Evolutionary conservation across 2,888 invertebrate genomes (phyloP).

Genomic region (Endotricha flammealis): DNA sequence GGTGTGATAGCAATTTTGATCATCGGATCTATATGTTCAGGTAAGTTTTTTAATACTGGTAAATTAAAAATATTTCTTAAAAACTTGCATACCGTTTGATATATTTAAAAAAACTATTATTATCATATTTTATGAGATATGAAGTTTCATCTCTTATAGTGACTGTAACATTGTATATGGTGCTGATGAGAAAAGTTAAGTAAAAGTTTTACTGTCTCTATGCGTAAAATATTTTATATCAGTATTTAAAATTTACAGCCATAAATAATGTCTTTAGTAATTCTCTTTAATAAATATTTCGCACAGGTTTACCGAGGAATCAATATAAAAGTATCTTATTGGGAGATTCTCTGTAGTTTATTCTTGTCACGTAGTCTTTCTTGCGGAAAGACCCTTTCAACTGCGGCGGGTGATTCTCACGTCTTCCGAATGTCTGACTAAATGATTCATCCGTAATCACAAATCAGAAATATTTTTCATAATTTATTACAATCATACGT

Average conservation of each 20-base stretch:
- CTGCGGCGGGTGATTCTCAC: background rate
- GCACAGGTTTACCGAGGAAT: background rate
- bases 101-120: too few species aligned
- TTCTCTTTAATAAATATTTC: conserved; percentile 4
- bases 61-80: too few species aligned
- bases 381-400: background rate
- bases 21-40: conserved; percentile 42
- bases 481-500: too few species aligned
- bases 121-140: too few species aligned
- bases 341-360: background rate
- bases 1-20: conserved; percentile 37
- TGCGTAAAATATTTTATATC: too few species aligned
- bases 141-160: too few species aligned
- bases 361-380: conserved; percentile 2
- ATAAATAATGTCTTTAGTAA: conserved; percentile 11
- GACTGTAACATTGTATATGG: too few species aligned
- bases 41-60: conserved; percentile 34
- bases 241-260: conserved; percentile 3
- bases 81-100: too few species aligned
- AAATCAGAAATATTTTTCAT: background rate
- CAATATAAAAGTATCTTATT: conserved; percentile 3
- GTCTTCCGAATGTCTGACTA: background rate
- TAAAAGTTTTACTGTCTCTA: too few species aligned
- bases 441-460: background rate
- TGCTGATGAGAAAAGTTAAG: too few species aligned